Percentiles rank a stretch among this genome's conserved stretches.
These are phyloP conservation scores for Meteorus cinctellus DNA, from an alignment of 2,888 invertebrate genomes.

Conservation along the genomic window DNA sequence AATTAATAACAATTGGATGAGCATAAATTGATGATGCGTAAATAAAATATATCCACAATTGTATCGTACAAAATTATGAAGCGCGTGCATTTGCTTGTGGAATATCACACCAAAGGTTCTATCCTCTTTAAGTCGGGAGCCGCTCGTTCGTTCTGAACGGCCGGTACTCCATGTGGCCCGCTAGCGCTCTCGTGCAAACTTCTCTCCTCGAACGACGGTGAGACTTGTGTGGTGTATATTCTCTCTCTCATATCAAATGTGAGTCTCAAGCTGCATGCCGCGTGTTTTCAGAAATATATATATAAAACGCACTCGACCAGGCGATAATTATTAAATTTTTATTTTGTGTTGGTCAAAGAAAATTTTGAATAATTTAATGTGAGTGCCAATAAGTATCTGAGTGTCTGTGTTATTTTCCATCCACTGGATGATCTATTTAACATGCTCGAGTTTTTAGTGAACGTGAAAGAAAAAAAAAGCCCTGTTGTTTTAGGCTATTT, in stretches of 20 bases:
- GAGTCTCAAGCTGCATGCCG: slow-evolving; percentile 15
- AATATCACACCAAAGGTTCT: slow-evolving; percentile 39
- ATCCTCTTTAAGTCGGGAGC: slow-evolving; percentile 57
- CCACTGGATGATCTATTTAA: not conserved
- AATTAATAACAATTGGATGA: slow-evolving; percentile 10
- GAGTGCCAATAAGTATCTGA: not conserved
- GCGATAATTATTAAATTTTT: not conserved
- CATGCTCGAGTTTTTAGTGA: not conserved
- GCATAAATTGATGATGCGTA: not conserved
- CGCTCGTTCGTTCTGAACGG: slow-evolving; percentile 45
- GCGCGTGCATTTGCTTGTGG: slow-evolving; percentile 15
- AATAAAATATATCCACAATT: not conserved
- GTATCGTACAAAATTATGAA: not conserved
- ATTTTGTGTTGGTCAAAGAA: not conserved
- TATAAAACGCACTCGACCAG: not conserved
- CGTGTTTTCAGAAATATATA: slow-evolving; percentile 21
- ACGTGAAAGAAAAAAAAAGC: not conserved
- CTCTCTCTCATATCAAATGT: slow-evolving; percentile 12
- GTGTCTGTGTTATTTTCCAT: not conserved
- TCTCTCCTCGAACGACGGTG: slow-evolving; percentile 25
- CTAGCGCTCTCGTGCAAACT: slow-evolving; percentile 42
- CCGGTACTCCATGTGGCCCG: slow-evolving; percentile 37
- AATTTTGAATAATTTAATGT: not conserved
- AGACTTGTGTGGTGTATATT: not conserved
- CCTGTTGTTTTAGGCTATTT: not conserved